Conservation (phyloP, 2,797 vertebrate genomes). For the Pseudocheirus occidentalis region DNA sequence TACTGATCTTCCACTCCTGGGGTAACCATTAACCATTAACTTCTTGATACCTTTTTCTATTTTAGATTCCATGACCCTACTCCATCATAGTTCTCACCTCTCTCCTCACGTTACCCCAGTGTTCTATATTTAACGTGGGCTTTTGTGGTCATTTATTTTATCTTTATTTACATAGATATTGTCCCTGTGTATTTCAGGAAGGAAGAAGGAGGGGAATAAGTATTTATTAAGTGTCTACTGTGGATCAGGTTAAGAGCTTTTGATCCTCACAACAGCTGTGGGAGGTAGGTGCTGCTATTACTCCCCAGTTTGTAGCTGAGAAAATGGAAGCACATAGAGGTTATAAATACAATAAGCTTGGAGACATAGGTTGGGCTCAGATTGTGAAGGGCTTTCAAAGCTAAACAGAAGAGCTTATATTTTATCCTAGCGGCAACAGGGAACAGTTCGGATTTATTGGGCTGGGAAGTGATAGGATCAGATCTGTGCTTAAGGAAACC, state of each 20-base stretch:
- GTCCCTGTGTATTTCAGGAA: not conserved
- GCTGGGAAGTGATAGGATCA: not conserved
- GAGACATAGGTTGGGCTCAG: not conserved
- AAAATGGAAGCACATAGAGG: not conserved
- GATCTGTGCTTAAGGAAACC: not conserved
- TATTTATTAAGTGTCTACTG: not conserved
- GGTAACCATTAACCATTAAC: too few relatives aligned
- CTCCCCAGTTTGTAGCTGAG: not conserved
- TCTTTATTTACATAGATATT: not conserved
- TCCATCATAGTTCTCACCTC: not conserved
- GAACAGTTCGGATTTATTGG: conserved; percentile 25
- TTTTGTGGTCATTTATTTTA: not conserved
- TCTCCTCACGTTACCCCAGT: not conserved
- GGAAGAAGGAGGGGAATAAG: not conserved
- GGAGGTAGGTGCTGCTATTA: not conserved
- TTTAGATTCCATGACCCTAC: not conserved
- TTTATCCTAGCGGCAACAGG: not conserved
- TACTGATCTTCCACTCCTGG: too few relatives aligned
- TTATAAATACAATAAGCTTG: not conserved
- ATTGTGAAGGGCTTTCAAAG: not conserved
- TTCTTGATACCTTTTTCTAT: too few relatives aligned
- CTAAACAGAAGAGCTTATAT: not conserved
- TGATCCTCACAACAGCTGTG: not conserved
- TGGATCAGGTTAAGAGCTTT: not conserved
- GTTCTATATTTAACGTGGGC: not conserved